A percentile compares a stretch with the other conserved stretches of the same genome.
Conservation (phyloP, 2,888 invertebrate species). For the Drosophila gaucha region DNA sequence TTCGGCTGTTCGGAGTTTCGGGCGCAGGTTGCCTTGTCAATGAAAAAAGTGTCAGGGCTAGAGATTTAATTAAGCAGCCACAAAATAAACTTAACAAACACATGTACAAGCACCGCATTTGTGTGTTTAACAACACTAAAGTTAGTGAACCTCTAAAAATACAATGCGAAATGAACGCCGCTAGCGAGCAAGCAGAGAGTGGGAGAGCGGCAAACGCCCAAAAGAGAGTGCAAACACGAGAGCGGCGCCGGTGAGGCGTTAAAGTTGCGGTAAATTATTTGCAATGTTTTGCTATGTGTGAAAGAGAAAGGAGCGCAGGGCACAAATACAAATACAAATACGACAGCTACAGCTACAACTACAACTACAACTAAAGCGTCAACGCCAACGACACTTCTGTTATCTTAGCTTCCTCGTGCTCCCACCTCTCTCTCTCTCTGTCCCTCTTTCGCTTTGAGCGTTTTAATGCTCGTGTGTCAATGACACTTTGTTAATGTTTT, state of each 20-base stretch:
- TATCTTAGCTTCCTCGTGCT: slow-evolving; percentile 15
- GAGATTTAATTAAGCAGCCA: slow-evolving; percentile 74
- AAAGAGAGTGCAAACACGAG: slow-evolving; percentile 19
- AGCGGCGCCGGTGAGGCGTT: slow-evolving; percentile 41
- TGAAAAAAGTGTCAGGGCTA: slow-evolving; percentile 80
- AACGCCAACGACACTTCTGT: slow-evolving; percentile 12
- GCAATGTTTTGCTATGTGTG: slow-evolving; percentile 36
- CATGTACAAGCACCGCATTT: slow-evolving; percentile 8
- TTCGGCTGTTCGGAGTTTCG: slow-evolving; percentile 50
- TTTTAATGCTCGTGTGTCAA: slow-evolving; percentile 63
- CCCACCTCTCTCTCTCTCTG: slow-evolving; percentile 6
- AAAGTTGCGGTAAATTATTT: slow-evolving; percentile 42
- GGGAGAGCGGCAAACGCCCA: slow-evolving; percentile 15
- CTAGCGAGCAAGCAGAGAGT: slow-evolving; percentile 13
- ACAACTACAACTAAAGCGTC: slow-evolving; percentile 7
- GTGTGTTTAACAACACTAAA: slow-evolving; percentile 41
- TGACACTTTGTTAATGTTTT: slow-evolving; percentile 63
- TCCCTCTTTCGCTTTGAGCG: background rate
- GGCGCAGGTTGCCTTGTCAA: slow-evolving; percentile 70
- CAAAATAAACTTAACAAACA: slow-evolving; percentile 43
- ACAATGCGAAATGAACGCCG: slow-evolving; percentile 41
- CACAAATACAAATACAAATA: slow-evolving; percentile 12
- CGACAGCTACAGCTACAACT: background rate
- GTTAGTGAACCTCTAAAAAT: slow-evolving; percentile 76
- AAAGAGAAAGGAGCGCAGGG: slow-evolving; percentile 45